Base-by-base conservation (phyloP, 53 echinoderm and acorn worm species). In the Crossaster papposus region DNA sequence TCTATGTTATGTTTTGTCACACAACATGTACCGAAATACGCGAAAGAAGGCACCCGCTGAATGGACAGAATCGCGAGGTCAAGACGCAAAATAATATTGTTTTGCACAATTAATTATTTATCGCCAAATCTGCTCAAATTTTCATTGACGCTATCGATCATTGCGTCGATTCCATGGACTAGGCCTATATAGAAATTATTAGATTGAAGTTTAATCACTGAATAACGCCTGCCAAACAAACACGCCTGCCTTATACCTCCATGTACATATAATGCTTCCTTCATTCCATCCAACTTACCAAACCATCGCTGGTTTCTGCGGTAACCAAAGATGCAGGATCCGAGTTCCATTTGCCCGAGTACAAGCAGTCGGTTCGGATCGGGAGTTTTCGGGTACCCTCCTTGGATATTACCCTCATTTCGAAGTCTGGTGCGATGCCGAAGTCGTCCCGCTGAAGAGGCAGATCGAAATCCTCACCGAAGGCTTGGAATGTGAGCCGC, bases 351-450 rank as follows among this genome's bases (percentile, higher is more conserved):
- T n/a, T 13, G 14, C 77, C 77, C n/a, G 77, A 77, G 77, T 77
- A 77, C 77, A 77, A 37, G 12, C 77, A 44, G 44, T 77, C 77
- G 37, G 77, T 77, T n/a, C 77, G 77, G 44, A 77, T 36, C 12
- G 77, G 77, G 2, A 17, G 36, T 33, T 29, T 33, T 23, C n/a
- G 24, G 0, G 23, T 44, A n/a, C 77, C 50, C 18, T 77, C 77
- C 8, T 33, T 33, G 37, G 44, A 77, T 29, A 77, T 44, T 24
- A 23, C 44, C 77, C 23, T 23, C 44, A 77, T 77, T 77, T 76
- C 76, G 35, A 9, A 9, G 58, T 58, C 58, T 11, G 58, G 58
- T 36, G 76, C 23, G 30, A 76, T 37, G 76, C 76, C 76, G 22
- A 23, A 22, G 76, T 76, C 76, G 22, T 76, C 76, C 22, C 37